Evolutionary conservation across 2,113 vertebrate genomes (phyloP), one percentile per base, ranked within the genome.

Genomic region (Oryzias melastigma): DNA sequence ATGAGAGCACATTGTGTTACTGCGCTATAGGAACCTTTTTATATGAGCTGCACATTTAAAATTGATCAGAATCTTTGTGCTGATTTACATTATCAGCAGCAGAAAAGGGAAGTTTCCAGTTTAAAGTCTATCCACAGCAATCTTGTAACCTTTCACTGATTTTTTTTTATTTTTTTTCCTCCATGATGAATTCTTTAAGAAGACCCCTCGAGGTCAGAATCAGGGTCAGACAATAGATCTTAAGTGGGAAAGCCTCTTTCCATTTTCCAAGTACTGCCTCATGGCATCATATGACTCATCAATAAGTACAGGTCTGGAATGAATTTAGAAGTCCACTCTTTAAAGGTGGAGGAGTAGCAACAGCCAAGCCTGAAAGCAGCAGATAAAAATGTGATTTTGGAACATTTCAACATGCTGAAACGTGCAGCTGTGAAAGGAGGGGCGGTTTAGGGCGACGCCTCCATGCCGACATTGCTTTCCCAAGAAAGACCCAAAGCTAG

Each of bases 241-340:
- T 20, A 71, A 57, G 59, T 64, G 35, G 14, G 43, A 62, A 7
- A 62, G 50, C 47, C 20, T 55, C n/a, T 61, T 62, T 57, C 49
- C 61, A 68, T 52, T 62, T 62, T 63, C 17, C 58, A 66, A 62
- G 42, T 76, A 54, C 62, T 60, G 14, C 50, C 51, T 42, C 49
- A 15, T 49, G 25, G 35, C 44, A 59, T 50, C 20, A 69, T 51
- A 75, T 46, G 72, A 83, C 35, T 75, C 68, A 80, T 65, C 63
- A 52, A 50, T 74, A 66, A 65, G 55, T 8, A 59, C 40, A 8
- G 29, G 5, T 46, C 15, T 22, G 14, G 0, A 20, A 46, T 70
- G 45, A 7, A 44, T 58, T 47, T 2, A 1, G 44, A 42, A 52
- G 12, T 7, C 49, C 58, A 48, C 50, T 52, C 17, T 16, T 65